Conservation (phyloP, 2,888 invertebrate species). For the Melanchra persicariae region DNA sequence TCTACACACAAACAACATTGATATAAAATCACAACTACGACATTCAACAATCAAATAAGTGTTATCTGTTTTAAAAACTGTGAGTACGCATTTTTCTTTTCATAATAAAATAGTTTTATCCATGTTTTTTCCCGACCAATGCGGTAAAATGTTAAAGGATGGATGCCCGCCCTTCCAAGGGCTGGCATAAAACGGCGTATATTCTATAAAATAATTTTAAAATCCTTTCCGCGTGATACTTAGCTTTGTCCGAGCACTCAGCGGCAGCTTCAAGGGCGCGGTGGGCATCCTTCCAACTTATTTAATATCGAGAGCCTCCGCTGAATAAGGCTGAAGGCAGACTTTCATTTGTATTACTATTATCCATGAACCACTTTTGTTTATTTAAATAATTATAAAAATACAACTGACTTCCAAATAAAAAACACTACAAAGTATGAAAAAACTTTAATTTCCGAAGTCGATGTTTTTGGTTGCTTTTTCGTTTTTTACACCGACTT, state of each 20-base stretch:
- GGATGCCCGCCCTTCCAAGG: slow-evolving; percentile 2
- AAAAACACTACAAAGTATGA: no score
- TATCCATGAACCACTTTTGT: slow-evolving; percentile 6
- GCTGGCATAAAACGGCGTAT: slow-evolving; percentile 4
- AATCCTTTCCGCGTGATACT: slow-evolving; percentile 30
- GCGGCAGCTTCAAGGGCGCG: slow-evolving; percentile 26
- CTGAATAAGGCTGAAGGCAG: slow-evolving; percentile 28
- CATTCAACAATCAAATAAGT: slow-evolving; percentile 17
- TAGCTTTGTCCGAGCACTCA: slow-evolving; percentile 29
- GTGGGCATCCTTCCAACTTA: slow-evolving; percentile 54
- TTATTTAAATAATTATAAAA: no score
- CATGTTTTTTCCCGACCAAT: neutral
- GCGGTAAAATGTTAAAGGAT: neutral
- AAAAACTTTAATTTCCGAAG: no score
- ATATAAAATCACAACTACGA: slow-evolving; percentile 6
- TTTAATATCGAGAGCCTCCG: slow-evolving; percentile 61
- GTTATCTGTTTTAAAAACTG: neutral
- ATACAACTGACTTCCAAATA: no score
- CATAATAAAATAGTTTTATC: no score
- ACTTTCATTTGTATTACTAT: slow-evolving; percentile 30
- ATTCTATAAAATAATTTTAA: slow-evolving; percentile 30
- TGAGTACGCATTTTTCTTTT: no score
- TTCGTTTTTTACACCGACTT: no score
- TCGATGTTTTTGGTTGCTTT: no score
- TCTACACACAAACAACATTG: neutral